Conservation (phyloP, 1,140 invertebrate species). For the Ceratoteleas bidentatus region DNA sequence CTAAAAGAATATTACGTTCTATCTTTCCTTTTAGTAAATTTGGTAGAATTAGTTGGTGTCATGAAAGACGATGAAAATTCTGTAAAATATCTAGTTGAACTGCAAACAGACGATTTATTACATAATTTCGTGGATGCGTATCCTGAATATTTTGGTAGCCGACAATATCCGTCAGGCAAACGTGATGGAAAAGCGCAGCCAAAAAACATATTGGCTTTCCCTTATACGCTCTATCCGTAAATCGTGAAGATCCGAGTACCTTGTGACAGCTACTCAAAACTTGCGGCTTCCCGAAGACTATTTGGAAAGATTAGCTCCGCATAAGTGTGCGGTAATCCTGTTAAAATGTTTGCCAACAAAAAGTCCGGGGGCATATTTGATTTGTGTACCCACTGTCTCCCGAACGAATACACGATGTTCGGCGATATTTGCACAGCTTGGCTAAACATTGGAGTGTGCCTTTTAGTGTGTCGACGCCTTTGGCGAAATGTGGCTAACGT, state of each 20-base stretch:
- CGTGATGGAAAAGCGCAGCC: constrained; percentile 31
- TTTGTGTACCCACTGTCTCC: constrained; percentile 70
- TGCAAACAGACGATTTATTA: too few relatives aligned
- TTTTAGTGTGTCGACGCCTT: constrained; percentile 76
- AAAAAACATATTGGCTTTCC: constrained; percentile 51
- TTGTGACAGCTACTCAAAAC: constrained; percentile 75
- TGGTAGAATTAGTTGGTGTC: too few relatives aligned
- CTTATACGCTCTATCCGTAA: constrained; percentile 55
- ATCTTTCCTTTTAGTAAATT: too few relatives aligned
- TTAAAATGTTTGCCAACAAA: constrained; percentile 81
- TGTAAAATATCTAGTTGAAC: too few relatives aligned
- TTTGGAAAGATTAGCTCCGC: constrained; percentile 75
- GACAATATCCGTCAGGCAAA: constrained; percentile 37
- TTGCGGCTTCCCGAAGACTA: constrained; percentile 74
- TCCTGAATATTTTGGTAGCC: constrained; percentile 4
- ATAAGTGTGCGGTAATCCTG: constrained; percentile 79
- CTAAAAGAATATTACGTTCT: too few relatives aligned
- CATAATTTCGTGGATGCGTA: too few relatives aligned
- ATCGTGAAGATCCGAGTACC: constrained; percentile 70
- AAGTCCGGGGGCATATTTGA: constrained; percentile 66
- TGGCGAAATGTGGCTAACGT: constrained; percentile 71
- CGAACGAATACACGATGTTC: constrained; percentile 70
- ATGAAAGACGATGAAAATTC: too few relatives aligned
- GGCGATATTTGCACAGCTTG: constrained; percentile 80
- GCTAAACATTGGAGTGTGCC: constrained; percentile 79